Evolutionary conservation across 2,797 vertebrate genomes (phyloP).

Genomic region (Microchirus variegatus): DNA sequence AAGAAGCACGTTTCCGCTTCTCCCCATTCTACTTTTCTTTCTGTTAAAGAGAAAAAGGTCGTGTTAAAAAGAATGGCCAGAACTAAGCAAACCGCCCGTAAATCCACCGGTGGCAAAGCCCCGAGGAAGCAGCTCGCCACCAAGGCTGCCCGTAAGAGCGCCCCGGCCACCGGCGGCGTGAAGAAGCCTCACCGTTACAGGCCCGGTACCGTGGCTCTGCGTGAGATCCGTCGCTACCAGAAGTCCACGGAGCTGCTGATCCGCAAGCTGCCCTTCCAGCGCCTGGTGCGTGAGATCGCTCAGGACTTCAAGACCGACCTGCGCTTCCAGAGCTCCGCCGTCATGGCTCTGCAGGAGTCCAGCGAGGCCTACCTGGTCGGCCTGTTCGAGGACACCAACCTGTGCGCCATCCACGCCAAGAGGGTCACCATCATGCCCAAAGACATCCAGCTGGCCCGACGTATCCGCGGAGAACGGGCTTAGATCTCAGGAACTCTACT

Average conservation of each 20-base stretch:
- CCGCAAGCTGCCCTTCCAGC: slow-evolving; percentile 45
- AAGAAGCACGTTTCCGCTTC: too few species aligned
- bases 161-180: slow-evolving; percentile 17
- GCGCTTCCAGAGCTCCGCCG: slow-evolving; percentile 41
- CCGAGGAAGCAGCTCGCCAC: slow-evolving; percentile 15
- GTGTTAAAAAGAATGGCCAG: slow-evolving; percentile 4
- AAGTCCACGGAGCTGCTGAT: slow-evolving; percentile 38
- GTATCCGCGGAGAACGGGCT: slow-evolving; percentile 22
- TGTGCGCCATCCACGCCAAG: slow-evolving; percentile 40
- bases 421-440: slow-evolving; percentile 47
- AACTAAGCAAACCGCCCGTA: slow-evolving; percentile 10
- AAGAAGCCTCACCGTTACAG: slow-evolving; percentile 30
- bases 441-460: slow-evolving; percentile 84
- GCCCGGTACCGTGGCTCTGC: slow-evolving; percentile 28
- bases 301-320: slow-evolving; percentile 46
- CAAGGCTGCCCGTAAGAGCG: slow-evolving; percentile 23
- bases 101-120: slow-evolving; percentile 13
- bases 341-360: slow-evolving; percentile 38
- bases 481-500: background rate
- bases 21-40: too few species aligned
- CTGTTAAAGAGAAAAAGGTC: too few species aligned
- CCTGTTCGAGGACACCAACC: slow-evolving; percentile 38
- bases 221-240: slow-evolving; percentile 36
- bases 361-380: slow-evolving; percentile 45
- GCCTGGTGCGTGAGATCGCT: slow-evolving; percentile 31